A percentile compares a stretch with the other conserved stretches of the same genome.
These are phyloP conservation scores for Coelinius sp. DNA, from an alignment of 2,888 invertebrate genomes.

Conservation along the genomic window DNA sequence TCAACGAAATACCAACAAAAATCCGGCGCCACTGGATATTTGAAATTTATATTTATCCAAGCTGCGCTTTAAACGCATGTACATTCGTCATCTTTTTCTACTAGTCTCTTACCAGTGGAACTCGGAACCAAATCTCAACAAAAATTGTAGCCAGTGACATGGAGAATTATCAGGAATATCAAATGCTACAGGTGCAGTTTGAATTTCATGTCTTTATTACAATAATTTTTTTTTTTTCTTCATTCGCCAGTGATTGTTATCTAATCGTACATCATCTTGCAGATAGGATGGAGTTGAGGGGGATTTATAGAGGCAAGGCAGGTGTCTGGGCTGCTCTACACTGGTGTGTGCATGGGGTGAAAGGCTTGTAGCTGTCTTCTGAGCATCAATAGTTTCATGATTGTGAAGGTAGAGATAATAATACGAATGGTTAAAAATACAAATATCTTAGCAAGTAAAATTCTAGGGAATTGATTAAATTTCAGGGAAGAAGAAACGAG, in stretches of 20 bases:
- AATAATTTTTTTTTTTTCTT: neutral
- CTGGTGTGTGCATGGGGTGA: no score
- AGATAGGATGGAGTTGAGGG: neutral
- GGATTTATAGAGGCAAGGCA: neutral
- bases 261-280: slow-evolving; percentile 1
- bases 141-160: slow-evolving; percentile 1
- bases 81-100: slow-evolving; percentile 67
- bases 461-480: neutral
- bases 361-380: no score
- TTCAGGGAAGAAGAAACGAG: slow-evolving; percentile 42
- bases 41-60: slow-evolving; percentile 65
- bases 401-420: no score
- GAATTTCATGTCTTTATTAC: slow-evolving; percentile 27
- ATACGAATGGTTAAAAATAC: neutral
- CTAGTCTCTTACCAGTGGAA: slow-evolving; percentile 6
- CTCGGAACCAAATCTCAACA: neutral
- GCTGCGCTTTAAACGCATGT: slow-evolving; percentile 39
- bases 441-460: neutral
- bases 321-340: neutral
- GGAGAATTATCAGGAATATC: slow-evolving; percentile 16
- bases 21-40: slow-evolving; percentile 55
- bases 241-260: neutral
- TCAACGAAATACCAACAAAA: slow-evolving; percentile 66
- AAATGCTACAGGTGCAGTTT: neutral
- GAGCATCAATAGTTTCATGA: no score